Evolutionary conservation across 2,888 invertebrate species (phyloP).

Genomic region (Tromatobia lineatoria): DNA sequence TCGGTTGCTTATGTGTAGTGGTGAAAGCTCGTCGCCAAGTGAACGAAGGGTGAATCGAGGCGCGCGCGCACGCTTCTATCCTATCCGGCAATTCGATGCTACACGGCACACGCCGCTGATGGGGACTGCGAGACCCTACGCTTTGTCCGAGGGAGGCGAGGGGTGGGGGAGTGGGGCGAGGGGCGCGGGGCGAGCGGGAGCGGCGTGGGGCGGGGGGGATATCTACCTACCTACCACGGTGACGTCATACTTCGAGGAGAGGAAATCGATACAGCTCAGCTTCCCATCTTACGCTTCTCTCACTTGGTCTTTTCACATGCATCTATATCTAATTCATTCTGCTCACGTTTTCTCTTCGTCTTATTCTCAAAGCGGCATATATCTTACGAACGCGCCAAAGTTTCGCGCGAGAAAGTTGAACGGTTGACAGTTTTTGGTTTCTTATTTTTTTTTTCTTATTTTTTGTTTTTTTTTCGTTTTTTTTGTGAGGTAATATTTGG

Average conservation of each 20-base stretch:
- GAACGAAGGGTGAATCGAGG: slow-evolving; percentile 25
- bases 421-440: no score
- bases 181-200: neutral
- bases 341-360: neutral
- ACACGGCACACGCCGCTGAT: slow-evolving; percentile 23
- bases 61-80: neutral
- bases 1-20: neutral
- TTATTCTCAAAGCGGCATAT: neutral
- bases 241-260: slow-evolving; percentile 79
- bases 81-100: slow-evolving; percentile 34
- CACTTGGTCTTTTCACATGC: slow-evolving; percentile 38
- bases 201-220: neutral
- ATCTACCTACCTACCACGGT: slow-evolving; percentile 70
- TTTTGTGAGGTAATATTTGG: no score
- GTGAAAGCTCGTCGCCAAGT: slow-evolving; percentile 12
- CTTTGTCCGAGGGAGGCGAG: slow-evolving; percentile 9
- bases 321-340: neutral
- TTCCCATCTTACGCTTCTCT: slow-evolving; percentile 73
- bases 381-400: neutral
- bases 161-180: neutral
- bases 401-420: neutral
- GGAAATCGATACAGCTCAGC: slow-evolving; percentile 82
- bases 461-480: no score
- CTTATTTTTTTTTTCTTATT: no score
- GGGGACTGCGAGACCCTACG: slow-evolving; percentile 20